Percentiles rank a stretch among this genome's conserved stretches.
Conservation (phyloP, 2,113 vertebrate species). For the Vimba vimba region DNA sequence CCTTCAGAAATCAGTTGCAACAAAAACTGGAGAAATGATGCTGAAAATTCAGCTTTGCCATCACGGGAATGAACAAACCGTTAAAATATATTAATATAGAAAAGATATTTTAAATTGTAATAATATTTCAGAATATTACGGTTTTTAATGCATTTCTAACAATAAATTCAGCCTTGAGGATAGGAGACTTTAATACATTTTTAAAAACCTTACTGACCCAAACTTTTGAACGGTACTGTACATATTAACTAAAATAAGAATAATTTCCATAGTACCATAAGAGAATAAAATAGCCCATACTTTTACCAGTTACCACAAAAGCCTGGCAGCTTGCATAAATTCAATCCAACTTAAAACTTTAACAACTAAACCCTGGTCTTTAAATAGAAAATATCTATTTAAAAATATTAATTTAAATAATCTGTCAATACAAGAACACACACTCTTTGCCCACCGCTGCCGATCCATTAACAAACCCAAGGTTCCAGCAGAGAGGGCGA, state of each 20-base stretch:
- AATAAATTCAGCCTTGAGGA: background rate
- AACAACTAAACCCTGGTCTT: background rate
- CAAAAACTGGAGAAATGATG: background rate
- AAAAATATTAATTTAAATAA: background rate
- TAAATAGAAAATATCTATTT: background rate
- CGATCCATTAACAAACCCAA: conserved; percentile 53
- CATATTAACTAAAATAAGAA: background rate
- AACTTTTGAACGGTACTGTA: background rate
- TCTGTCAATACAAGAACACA: background rate
- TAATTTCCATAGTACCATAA: background rate
- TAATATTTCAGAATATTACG: background rate
- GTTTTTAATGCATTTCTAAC: background rate
- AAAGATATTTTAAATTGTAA: background rate
- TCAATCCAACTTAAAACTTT: background rate
- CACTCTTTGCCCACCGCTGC: background rate
- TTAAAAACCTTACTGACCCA: background rate
- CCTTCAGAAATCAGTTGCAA: background rate
- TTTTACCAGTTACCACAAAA: background rate
- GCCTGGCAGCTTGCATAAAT: background rate
- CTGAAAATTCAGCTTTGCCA: background rate
- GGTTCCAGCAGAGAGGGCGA: conserved; percentile 57
- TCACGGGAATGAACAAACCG: background rate
- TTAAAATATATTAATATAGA: background rate
- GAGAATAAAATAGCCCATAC: background rate
- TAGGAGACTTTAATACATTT: background rate